These are phyloP conservation scores for Naso thynnoides DNA, from an alignment of 2,797 vertebrate species.

Conservation along the genomic window DNA sequence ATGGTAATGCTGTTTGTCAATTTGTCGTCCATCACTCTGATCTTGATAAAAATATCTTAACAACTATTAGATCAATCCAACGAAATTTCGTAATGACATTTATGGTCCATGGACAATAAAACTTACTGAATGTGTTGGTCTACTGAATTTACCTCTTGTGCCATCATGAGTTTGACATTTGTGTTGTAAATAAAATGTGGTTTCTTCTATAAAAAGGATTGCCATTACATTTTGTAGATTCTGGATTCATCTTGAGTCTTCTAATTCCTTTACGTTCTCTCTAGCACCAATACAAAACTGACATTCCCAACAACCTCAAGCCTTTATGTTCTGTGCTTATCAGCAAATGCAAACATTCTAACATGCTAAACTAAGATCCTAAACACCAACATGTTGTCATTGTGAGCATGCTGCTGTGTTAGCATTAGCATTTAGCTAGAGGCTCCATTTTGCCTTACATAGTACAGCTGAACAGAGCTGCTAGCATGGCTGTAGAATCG, in stretches of 20 bases:
- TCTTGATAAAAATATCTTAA: not conserved
- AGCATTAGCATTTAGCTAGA: not conserved
- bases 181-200: not conserved
- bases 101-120: not conserved
- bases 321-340: not conserved
- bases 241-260: not conserved
- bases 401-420: not conserved
- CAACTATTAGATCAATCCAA: not conserved
- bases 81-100: not conserved
- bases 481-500: not conserved
- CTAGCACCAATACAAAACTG: not conserved
- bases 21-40: not conserved
- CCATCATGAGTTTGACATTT: not conserved
- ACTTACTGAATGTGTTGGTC: not conserved
- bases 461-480: not conserved
- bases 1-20: not conserved
- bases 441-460: not conserved
- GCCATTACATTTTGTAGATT: not conserved
- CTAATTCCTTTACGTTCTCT: not conserved
- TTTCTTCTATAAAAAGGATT: not conserved
- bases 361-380: not conserved
- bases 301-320: not conserved
- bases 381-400: not conserved
- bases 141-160: not conserved
- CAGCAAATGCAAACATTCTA: not conserved